Evolutionary conservation across 2,113 vertebrate species (phyloP).

Genomic region (Platichthys stellatus): DNA sequence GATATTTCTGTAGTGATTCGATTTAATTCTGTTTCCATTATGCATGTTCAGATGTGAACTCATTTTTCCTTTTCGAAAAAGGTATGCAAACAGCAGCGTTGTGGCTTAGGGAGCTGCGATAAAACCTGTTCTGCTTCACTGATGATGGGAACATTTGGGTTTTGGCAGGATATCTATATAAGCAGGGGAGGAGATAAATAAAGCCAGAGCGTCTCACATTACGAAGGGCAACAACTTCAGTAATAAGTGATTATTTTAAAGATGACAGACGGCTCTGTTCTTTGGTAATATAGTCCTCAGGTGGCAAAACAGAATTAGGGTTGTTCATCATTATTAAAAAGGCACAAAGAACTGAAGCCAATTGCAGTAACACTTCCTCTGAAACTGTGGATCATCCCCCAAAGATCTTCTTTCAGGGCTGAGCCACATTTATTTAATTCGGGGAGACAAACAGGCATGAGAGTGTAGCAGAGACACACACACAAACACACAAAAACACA

Average conservation of each 20-base stretch:
- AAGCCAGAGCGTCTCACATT: slow-evolving; percentile 3
- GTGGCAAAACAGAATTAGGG: neutral
- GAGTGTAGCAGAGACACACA: neutral
- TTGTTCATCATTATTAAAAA: neutral
- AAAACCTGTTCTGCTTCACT: slow-evolving; percentile 35
- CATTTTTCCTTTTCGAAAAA: neutral
- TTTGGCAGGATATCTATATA: slow-evolving; percentile 2
- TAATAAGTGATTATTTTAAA: neutral
- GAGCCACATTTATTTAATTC: neutral
- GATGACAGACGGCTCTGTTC: neutral
- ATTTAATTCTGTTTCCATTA: slow-evolving; percentile 5
- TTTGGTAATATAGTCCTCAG: slow-evolving; percentile 4
- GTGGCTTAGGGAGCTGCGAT: slow-evolving; percentile 24
- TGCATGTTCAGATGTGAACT: slow-evolving; percentile 10
- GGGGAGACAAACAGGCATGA: neutral
- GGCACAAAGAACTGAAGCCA: neutral
- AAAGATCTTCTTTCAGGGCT: neutral
- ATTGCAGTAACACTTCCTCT: neutral
- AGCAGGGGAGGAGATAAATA: slow-evolving; percentile 12
- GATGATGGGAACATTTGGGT: slow-evolving; percentile 23
- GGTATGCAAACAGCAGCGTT: slow-evolving; percentile 2
- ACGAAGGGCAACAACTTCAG: neutral
- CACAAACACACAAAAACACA: neutral
- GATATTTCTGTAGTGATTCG: slow-evolving; percentile 1
- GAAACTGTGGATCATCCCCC: neutral